Percentiles rank a stretch among this genome's conserved stretches.
phyloP scores from a whole-genome alignment of 1,140 invertebrate species.

The Euura lappo region DNA sequence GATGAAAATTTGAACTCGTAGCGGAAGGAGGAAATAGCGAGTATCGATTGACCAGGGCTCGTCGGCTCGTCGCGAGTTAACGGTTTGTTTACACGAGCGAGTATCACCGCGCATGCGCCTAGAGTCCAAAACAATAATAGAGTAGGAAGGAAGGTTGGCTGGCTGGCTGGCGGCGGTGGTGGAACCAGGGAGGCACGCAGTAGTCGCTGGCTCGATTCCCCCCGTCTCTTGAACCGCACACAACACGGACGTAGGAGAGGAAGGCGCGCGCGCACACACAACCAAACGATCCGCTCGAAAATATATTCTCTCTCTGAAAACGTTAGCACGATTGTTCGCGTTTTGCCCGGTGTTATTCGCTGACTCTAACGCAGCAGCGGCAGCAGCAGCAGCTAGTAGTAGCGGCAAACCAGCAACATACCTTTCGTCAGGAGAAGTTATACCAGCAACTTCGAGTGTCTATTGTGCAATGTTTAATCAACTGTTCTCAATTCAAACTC shows the following conservation, averaged over 20 bases:
- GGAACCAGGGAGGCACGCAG: not conserved
- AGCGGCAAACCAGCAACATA: constrained; percentile 23
- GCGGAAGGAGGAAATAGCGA: constrained; percentile 20
- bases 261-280: constrained; percentile 1
- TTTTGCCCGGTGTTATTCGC: too few relatives aligned
- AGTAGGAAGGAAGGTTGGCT: constrained; percentile 55
- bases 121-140: constrained; percentile 59
- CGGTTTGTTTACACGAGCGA: constrained; percentile 59
- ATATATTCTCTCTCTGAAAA: too few relatives aligned
- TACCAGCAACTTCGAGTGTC: not conserved
- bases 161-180: constrained; percentile 13
- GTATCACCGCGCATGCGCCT: constrained; percentile 50
- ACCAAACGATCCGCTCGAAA: not conserved
- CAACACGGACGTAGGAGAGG: not conserved
- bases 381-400: constrained; percentile 42
- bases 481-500: constrained; percentile 5
- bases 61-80: constrained; percentile 49
- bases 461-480: constrained; percentile 5
- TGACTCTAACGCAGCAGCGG: too few relatives aligned
- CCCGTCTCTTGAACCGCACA: not conserved
- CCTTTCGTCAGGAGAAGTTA: not conserved
- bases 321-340: too few relatives aligned
- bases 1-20: constrained; percentile 20
- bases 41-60: constrained; percentile 50
- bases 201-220: constrained; percentile 18